Evolutionary conservation across 1,140 invertebrate species (phyloP).

Genomic region (roundworm (Caenorhabditis elegans)): WBcel235 BX284605.5:1892501-1893000

Average conservation of each 20-base stretch:
- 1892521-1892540: too few species aligned
- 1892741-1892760: not conserved
- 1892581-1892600: too few species aligned
- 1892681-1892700: too few species aligned
- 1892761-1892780: conserved; percentile 20
- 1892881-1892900: too few species aligned
- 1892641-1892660: not conserved
- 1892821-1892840: not conserved
- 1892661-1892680: not conserved
- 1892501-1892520: too few species aligned
- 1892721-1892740: not conserved
- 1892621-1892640: not conserved
- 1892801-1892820: not conserved
- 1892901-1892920: too few species aligned
- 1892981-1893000: too few species aligned
- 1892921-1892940: too few species aligned
- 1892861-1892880: not conserved
- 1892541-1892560: too few species aligned
- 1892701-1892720: not conserved
- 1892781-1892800: not conserved
- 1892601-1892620: not conserved
- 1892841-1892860: not conserved
- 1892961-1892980: too few species aligned
- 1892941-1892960: too few species aligned
- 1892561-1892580: too few species aligned